Conservation (phyloP, 2,113 vertebrate genomes). For the Esox niger region DNA sequence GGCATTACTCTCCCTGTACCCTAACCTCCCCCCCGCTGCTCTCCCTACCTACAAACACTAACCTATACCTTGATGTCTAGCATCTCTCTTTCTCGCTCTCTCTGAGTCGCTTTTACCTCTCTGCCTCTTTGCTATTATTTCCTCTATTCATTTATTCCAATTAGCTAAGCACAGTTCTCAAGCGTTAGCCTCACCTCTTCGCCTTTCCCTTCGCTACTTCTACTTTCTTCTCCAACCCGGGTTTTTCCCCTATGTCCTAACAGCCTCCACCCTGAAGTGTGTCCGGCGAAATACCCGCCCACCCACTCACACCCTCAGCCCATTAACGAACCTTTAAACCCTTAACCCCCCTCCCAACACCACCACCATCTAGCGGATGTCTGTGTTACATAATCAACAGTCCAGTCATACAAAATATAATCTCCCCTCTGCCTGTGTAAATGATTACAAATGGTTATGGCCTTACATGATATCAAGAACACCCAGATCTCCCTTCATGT, state of each 20-base stretch:
- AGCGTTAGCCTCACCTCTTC: neutral
- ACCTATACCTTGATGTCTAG: neutral
- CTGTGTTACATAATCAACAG: no score
- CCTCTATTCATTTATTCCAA: neutral
- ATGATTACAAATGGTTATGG: no score
- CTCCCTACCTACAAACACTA: neutral
- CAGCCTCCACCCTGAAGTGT: slow-evolving; percentile 52
- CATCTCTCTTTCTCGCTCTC: neutral
- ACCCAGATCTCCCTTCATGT: no score
- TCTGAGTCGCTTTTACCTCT: neutral
- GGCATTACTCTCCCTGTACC: slow-evolving; percentile 38
- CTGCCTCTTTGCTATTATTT: neutral
- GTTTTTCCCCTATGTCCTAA: slow-evolving; percentile 19
- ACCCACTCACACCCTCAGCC: no score
- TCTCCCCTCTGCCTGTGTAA: no score
- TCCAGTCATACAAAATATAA: no score
- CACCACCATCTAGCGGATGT: no score
- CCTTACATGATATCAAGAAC: no score
- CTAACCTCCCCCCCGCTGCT: slow-evolving; percentile 7
- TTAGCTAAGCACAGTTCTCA: neutral
- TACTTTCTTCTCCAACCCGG: neutral
- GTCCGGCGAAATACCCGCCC: neutral
- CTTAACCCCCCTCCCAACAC: no score
- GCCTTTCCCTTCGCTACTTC: neutral
- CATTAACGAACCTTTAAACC: no score